Evolutionary conservation across 1,140 invertebrate genomes (phyloP).

Genomic region (Ceratitis capitata): DNA sequence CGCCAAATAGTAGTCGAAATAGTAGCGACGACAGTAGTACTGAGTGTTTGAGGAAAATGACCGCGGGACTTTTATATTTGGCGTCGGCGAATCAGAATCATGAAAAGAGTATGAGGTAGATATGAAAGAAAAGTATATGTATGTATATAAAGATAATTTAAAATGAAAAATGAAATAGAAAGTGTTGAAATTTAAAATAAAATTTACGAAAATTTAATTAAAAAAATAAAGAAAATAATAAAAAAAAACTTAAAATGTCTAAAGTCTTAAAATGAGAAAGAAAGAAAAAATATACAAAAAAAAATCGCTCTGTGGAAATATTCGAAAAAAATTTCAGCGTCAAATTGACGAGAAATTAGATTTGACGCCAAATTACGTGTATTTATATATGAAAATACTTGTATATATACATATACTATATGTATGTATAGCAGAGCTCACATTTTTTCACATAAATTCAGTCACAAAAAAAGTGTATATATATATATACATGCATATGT

Average conservation of each 20-base stretch:
- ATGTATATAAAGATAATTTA: background rate
- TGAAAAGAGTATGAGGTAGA: conserved; percentile 41
- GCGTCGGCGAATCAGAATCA: conserved; percentile 59
- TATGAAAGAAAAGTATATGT: background rate
- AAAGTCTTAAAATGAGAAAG: background rate
- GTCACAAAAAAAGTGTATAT: no score
- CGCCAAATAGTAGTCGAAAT: background rate
- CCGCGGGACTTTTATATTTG: conserved; percentile 61
- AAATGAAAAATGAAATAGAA: background rate
- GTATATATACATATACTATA: background rate
- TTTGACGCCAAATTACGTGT: background rate
- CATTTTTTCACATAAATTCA: no score
- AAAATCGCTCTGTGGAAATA: background rate
- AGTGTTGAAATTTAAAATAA: background rate
- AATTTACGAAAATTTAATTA: background rate
- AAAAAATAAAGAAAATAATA: background rate
- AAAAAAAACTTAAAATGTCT: background rate
- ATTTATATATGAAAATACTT: background rate
- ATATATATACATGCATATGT: background rate
- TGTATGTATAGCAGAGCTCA: background rate
- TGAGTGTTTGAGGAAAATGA: conserved; percentile 52
- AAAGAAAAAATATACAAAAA: background rate
- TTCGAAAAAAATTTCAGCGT: background rate
- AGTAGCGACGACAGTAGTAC: background rate
- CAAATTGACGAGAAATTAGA: background rate